phyloP scores from a whole-genome alignment of 2,888 invertebrate genomes.

The Parascotia fuliginaria region DNA sequence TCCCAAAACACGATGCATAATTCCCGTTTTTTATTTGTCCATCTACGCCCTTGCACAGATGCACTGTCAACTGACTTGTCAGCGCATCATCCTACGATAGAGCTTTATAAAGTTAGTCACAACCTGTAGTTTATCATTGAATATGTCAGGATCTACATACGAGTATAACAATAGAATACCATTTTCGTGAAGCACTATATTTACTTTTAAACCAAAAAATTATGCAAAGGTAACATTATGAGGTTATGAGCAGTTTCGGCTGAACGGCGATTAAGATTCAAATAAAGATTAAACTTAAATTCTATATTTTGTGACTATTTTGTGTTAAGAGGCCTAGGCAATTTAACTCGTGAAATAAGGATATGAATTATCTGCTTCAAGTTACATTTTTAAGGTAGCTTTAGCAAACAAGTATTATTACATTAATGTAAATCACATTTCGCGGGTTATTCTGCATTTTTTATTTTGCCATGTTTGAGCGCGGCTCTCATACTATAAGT shows the following conservation, averaged over 20 bases:
- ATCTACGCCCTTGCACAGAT: no score
- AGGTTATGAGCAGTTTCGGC: constrained; percentile 37
- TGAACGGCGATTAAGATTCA: constrained; percentile 48
- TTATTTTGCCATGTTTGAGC: not conserved
- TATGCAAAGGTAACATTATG: constrained; percentile 40
- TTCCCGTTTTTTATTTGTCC: no score
- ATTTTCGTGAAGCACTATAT: constrained; percentile 25
- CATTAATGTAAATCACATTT: constrained; percentile 4
- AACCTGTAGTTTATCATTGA: no score
- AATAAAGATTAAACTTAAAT: constrained; percentile 50
- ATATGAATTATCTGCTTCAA: not conserved
- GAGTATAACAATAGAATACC: constrained; percentile 13
- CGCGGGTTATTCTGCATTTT: not conserved
- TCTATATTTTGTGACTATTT: constrained; percentile 35
- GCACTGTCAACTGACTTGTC: no score
- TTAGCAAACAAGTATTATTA: constrained; percentile 3
- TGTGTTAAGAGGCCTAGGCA: constrained; percentile 21
- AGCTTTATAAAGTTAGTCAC: no score
- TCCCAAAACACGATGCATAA: no score
- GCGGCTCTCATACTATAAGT: not conserved
- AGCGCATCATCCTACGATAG: no score
- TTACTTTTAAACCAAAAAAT: constrained; percentile 33
- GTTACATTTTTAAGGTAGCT: not conserved
- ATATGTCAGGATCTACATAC: no score
- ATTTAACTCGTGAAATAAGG: constrained; percentile 16